Evolutionary conservation across 2,888 invertebrate genomes (phyloP), one percentile per base, ranked within the genome.

Genomic region (Lasioglossum morio): DNA sequence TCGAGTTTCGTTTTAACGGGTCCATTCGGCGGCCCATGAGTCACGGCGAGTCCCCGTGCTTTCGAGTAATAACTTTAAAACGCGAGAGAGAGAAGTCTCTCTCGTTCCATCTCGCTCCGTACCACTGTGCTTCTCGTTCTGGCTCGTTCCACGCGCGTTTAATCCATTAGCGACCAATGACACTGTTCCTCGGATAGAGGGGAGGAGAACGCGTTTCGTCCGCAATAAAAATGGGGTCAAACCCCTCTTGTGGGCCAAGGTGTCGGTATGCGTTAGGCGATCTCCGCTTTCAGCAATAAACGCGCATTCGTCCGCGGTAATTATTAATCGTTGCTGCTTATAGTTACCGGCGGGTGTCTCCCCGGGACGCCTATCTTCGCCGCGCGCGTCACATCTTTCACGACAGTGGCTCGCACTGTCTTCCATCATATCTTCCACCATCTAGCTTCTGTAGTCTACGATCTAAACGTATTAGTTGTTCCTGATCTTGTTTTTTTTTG

Each of bases 191-290:
- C 75, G 69, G 78, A 27, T 60, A 72, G 72, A 27, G 72, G 75
- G 82, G 72, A 60, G 77, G 86, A 86, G 82, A 86, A 81, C 88
- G 82, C 82, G 84, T 85, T 89, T 91, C 89, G 90, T 81, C 87
- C 87, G 90, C 91, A 84, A 91, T 91, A 91, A 91, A 91, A 91
- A 91, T 85, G 91, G 86, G 91, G 91, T 91, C 91, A 87, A 82
- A 86, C 82, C 77, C 86, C 91, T 87, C 81, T 90, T 90, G 88
- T 88, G 89, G 91, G 91, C 90, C 91, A 89, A 90, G 91, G 91
- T 84, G 89, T 88, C 84, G 86, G 88, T 87, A 69, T 87, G 87
- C 82, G 90, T 80, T 91, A 90, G 86, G 84, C 75, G 90, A 89
- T 88, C 85, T 88, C 89, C 82, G 72, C 78, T 87, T 86, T 89